Percentiles rank a stretch among this genome's conserved stretches.
phyloP scores from a whole-genome alignment of 2,113 vertebrate genomes.

The Pedetes capensis region DNA sequence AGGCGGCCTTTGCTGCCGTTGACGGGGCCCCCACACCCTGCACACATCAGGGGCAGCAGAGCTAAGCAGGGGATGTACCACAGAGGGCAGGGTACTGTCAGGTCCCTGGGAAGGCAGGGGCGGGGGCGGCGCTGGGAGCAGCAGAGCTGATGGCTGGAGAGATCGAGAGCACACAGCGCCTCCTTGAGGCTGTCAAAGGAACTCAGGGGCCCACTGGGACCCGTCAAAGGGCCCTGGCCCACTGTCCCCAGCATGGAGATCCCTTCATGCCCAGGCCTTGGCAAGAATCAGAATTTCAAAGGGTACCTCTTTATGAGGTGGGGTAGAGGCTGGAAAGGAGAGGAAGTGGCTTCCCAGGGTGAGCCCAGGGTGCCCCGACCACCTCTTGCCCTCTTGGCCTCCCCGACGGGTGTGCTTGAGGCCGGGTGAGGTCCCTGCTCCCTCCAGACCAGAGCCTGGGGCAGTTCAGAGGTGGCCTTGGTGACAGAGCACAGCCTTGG shows the following conservation, averaged over 20 bases:
- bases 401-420: not conserved
- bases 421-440: not conserved
- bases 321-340: not conserved
- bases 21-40: not conserved
- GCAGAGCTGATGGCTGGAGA: not conserved
- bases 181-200: slow-evolving; percentile 15
- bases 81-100: not conserved
- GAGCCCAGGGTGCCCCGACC: not conserved
- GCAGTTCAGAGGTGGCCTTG: not conserved
- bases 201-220: not conserved
- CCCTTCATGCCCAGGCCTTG: not conserved
- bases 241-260: not conserved
- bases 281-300: not conserved
- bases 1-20: not conserved
- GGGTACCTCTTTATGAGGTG: not conserved
- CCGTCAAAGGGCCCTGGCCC: no score
- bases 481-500: not conserved
- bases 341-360: not conserved
- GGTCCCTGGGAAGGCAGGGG: not conserved
- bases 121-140: not conserved
- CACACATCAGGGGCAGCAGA: not conserved
- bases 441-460: not conserved
- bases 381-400: not conserved
- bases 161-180: slow-evolving; percentile 34
- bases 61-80: not conserved